Conservation (phyloP, 1,140 invertebrate species). For the Pachypeltis micranthus region DNA sequence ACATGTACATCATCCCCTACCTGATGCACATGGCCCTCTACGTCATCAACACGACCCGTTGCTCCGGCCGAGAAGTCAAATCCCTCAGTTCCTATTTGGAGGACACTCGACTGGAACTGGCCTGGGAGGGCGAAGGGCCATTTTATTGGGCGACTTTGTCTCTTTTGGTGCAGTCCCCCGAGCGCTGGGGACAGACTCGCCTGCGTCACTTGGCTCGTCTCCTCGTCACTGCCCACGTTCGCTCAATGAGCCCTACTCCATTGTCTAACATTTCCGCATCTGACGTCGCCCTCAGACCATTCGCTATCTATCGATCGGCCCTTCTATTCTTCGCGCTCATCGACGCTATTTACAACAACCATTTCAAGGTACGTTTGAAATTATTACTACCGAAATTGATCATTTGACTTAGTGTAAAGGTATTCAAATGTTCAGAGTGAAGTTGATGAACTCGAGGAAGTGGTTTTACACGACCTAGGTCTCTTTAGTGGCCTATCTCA, state of each 20-base stretch:
- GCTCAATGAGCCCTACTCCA: slow-evolving; percentile 45
- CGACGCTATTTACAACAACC: slow-evolving; percentile 59
- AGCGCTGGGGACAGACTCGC: slow-evolving; percentile 54
- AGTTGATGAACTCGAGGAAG: slow-evolving; percentile 4
- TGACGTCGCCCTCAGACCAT: slow-evolving; percentile 46
- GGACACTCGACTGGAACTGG: slow-evolving; percentile 59
- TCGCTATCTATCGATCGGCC: slow-evolving; percentile 71
- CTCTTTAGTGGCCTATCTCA: too few relatives aligned
- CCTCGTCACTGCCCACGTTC: slow-evolving; percentile 63
- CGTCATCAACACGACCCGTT: slow-evolving; percentile 79
- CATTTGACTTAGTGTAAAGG: too few relatives aligned
- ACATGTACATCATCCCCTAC: slow-evolving; percentile 93
- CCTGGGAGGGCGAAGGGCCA: slow-evolving; percentile 80
- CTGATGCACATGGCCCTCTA: slow-evolving; percentile 90
- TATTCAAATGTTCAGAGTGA: too few relatives aligned
- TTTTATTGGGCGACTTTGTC: slow-evolving; percentile 74
- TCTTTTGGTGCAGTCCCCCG: slow-evolving; percentile 60
- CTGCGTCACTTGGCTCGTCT: slow-evolving; percentile 63
- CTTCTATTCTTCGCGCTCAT: slow-evolving; percentile 74
- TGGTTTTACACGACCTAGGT: too few relatives aligned
- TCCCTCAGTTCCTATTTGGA: slow-evolving; percentile 56
- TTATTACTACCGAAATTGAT: too few relatives aligned
- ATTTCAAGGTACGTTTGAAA: slow-evolving; percentile 59
- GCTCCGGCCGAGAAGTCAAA: slow-evolving; percentile 58
- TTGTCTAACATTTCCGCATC: slow-evolving; percentile 31